Evolutionary conservation across 2,113 vertebrate genomes (phyloP).

Genomic region (mouse (Mus musculus)): GRCm39 chr15:30296001-30296500

Average conservation of each 20-base stretch:
- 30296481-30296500: neutral
- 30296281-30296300: neutral
- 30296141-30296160: neutral
- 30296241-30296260: neutral
- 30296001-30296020: neutral
- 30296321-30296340: neutral
- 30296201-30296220: fast-evolving
- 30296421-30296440: neutral
- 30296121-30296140: fast-evolving
- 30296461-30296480: neutral
- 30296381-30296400: neutral
- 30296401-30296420: neutral
- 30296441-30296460: neutral
- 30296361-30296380: neutral
- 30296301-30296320: neutral
- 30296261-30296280: neutral
- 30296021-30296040: neutral
- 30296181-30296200: neutral
- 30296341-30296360: neutral
- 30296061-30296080: neutral
- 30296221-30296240: neutral
- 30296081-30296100: neutral
- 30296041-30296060: neutral
- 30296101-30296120: neutral
- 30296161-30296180: neutral